These are phyloP conservation scores for Megamerina dolium DNA, from an alignment of 2,888 invertebrate species.

Conservation along the genomic window DNA sequence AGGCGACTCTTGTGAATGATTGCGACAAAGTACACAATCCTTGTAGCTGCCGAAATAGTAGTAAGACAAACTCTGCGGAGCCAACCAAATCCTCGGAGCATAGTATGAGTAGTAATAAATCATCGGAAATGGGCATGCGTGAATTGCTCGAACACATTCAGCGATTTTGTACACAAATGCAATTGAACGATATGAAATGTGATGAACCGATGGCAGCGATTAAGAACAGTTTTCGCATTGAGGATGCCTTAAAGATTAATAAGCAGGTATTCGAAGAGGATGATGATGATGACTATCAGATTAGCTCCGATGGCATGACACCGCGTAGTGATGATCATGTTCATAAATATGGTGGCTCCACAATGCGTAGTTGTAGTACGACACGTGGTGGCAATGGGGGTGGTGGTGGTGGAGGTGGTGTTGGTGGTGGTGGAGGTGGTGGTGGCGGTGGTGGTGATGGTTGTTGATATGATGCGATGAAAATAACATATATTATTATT, in stretches of 20 bases:
- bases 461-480: too few species aligned
- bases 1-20: not conserved
- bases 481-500: too few species aligned
- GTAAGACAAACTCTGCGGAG: conserved; percentile 17
- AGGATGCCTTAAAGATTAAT: conserved; percentile 17
- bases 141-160: conserved; percentile 39
- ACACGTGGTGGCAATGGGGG: conserved; percentile 24
- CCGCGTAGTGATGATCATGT: conserved; percentile 28
- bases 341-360: conserved; percentile 15
- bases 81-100: conserved; percentile 27
- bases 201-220: conserved; percentile 10
- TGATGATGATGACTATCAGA: conserved; percentile 31
- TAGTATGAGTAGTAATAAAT: conserved; percentile 30
- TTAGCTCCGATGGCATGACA: conserved; percentile 35
- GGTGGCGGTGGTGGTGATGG: too few species aligned
- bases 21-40: conserved; percentile 9
- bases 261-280: conserved; percentile 26
- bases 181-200: conserved; percentile 24
- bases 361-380: conserved; percentile 16
- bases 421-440: too few species aligned
- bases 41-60: conserved; percentile 26
- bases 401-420: conserved; percentile 24
- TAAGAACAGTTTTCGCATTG: conserved; percentile 10
- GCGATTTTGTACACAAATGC: conserved; percentile 32
- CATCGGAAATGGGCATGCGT: conserved; percentile 35